Base-by-base conservation (phyloP, 1,140 invertebrate genomes). In the Aphelenchoides fujianensis region DNA sequence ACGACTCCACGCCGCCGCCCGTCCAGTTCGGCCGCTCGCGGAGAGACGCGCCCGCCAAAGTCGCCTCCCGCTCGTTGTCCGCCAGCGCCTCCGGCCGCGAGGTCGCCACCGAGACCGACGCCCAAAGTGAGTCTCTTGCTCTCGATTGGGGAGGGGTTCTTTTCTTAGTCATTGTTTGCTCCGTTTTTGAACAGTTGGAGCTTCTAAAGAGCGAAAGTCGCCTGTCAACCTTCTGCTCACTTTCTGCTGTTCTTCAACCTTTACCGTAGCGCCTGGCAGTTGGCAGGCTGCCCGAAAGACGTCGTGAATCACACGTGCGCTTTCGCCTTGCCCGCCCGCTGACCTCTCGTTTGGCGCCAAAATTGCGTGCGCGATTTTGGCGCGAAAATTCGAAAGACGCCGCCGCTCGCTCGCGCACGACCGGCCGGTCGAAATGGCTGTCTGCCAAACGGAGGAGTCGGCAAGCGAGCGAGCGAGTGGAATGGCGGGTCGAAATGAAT, bases 1-100 rank as follows among this genome's bases (percentile, higher is more conserved):
- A 72, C 59, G 72, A 74, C 34, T 27, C 53, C 23, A 41, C 62
- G 3, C 59, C 69, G 19, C 23, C 30, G 53, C 37, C 63, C 23
- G 52, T 81, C 27, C 70, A n/a, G 74, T 48, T 35, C 78, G 55
- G 63, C 64, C 34, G 68, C 72, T 9, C 32, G n/a, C 71, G n/a
- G n/a, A 69, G 54, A 35, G 72, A 53, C 34, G 54, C 16, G 41
- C 28, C 32, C 53, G 27, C 57, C 27, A 35, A 28, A 0, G 19
- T 64, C 28, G 27, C 68, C 34, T 71, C 36, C 23, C 32, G 34
- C 3, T 37, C 73, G 23, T 35, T 74, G 3, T 74, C 70, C 16
- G 36, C 71, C 7, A 34, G 23, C 35, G 70, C 62, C 12, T 30
- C 66, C 5, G 32, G 72, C 12, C 27, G 52, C 19, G 69, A 48